phyloP scores from a whole-genome alignment of 2,888 invertebrate species.

The Imbricaverruca yamaguchii region DNA sequence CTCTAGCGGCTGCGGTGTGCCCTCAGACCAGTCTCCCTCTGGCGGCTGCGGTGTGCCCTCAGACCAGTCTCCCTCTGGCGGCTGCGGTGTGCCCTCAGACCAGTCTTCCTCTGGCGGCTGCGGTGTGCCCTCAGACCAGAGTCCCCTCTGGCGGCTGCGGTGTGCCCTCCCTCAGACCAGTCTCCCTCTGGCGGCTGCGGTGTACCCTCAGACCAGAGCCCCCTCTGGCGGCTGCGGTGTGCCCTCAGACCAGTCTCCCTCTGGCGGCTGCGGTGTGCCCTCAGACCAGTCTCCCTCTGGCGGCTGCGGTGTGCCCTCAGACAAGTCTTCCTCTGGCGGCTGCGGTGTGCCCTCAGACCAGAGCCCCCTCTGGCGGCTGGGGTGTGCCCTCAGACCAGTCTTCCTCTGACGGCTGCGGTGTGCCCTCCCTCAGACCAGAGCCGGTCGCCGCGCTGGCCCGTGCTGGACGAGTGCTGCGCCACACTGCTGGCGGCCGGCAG shows the following conservation, averaged over 20 bases:
- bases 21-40: background rate
- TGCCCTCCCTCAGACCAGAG: background rate
- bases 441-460: background rate
- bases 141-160: background rate
- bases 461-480: background rate
- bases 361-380: too few relatives aligned
- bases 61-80: background rate
- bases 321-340: too few relatives aligned
- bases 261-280: too few relatives aligned
- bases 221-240: too few relatives aligned
- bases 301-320: too few relatives aligned
- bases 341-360: too few relatives aligned
- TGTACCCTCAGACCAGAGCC: background rate
- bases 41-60: background rate
- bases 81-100: background rate
- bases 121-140: background rate
- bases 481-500: constrained; percentile 1
- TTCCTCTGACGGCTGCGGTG: too few relatives aligned
- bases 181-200: too few relatives aligned
- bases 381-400: too few relatives aligned
- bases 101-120: background rate
- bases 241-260: background rate
- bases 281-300: background rate
- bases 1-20: too few relatives aligned
- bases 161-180: background rate